phyloP scores from a whole-genome alignment of 2,888 invertebrate species.

The Latheticus oryzae region DNA sequence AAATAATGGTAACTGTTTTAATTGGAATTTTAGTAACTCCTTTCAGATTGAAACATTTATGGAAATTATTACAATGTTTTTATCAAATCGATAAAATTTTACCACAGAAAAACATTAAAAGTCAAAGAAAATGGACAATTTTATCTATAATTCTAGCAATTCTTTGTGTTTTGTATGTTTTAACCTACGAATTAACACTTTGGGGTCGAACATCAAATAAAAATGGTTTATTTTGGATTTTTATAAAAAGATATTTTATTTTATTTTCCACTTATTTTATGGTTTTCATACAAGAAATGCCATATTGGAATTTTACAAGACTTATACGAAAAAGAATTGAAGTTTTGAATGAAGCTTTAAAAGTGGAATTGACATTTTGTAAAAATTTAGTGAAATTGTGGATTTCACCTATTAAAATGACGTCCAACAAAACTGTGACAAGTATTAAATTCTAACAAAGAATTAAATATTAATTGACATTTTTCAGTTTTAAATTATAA shows the following conservation, averaged over 20 bases:
- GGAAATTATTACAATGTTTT: conserved; percentile 9
- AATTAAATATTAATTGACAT: neutral
- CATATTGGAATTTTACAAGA: conserved; percentile 22
- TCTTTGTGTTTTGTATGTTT: conserved; percentile 14
- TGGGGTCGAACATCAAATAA: conserved; percentile 1
- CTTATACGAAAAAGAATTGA: conserved; percentile 10
- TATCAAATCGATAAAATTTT: conserved; percentile 19
- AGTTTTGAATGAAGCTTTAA: neutral
- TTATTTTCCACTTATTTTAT: conserved; percentile 27
- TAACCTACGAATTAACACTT: conserved; percentile 20
- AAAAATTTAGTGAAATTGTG: conserved; percentile 6
- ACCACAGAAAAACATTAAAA: conserved; percentile 4
- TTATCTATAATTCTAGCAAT: conserved; percentile 6
- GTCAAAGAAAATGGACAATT: conserved; percentile 1
- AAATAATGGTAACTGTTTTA: conserved; percentile 13
- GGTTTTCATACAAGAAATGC: conserved; percentile 24
- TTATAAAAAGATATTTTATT: conserved; percentile 16
- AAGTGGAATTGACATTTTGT: neutral
- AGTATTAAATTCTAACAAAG: too few species aligned
- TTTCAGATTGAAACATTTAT: conserved; percentile 13
- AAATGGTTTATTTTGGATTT: conserved; percentile 8
- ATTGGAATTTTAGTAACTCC: conserved; percentile 15
- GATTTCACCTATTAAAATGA: conserved; percentile 19
- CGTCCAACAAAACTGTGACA: neutral
- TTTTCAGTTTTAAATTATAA: conserved; percentile 10